Evolutionary conservation across 2,888 invertebrate species (phyloP).

Genomic region (Temnothorax unifasciatus): DNA sequence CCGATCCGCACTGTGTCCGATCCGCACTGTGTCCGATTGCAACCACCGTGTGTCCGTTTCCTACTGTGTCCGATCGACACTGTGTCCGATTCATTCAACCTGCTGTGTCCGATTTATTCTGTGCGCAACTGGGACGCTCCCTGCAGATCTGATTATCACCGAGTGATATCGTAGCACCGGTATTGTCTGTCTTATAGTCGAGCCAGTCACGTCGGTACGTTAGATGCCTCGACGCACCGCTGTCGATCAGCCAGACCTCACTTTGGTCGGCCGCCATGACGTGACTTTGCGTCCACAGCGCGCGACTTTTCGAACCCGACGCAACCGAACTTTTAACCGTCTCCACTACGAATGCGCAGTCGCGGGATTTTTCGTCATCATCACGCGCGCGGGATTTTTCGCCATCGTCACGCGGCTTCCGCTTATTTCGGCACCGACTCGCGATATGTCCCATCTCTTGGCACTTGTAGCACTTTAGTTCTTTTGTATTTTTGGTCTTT

Average conservation of each 20-base stretch:
- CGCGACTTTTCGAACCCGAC: slow-evolving; percentile 41
- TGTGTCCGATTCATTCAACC: too few relatives aligned
- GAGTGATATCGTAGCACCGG: too few relatives aligned
- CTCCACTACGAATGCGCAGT: not conserved
- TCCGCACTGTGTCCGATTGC: too few relatives aligned
- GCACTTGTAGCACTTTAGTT: not conserved
- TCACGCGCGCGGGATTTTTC: too few relatives aligned
- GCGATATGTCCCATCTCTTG: slow-evolving; percentile 2
- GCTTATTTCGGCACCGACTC: slow-evolving; percentile 25
- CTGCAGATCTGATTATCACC: too few relatives aligned
- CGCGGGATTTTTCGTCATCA: too few relatives aligned
- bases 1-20: too few relatives aligned
- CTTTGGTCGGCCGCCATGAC: not conserved
- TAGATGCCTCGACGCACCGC: slow-evolving; percentile 12
- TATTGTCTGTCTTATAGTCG: too few relatives aligned
- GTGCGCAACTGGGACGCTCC: too few relatives aligned
- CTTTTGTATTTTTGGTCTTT: slow-evolving; percentile 9
- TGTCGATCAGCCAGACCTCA: not conserved
- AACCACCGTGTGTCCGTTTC: too few relatives aligned
- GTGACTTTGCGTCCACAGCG: slow-evolving; percentile 37
- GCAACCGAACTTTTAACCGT: slow-evolving; percentile 19
- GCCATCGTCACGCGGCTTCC: slow-evolving; percentile 49
- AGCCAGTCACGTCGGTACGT: not conserved
- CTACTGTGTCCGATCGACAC: too few relatives aligned
- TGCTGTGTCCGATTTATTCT: too few relatives aligned